Conservation (phyloP, 1,140 invertebrate species). For the Eupeodes corollae region DNA sequence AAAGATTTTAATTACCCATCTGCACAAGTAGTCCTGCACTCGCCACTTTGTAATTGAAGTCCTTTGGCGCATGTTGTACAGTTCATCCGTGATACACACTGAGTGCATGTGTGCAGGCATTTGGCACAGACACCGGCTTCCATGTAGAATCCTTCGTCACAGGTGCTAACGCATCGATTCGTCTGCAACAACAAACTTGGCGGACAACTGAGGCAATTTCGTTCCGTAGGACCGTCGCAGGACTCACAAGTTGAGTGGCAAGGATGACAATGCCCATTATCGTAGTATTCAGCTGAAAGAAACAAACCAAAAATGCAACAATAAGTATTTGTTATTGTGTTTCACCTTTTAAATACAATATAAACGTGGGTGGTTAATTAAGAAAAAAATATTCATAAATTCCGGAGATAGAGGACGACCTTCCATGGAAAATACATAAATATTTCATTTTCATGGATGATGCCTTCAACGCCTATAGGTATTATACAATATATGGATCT, state of each 20-base stretch:
- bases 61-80: slow-evolving; percentile 64
- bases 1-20: slow-evolving; percentile 38
- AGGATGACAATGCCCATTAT: slow-evolving; percentile 51
- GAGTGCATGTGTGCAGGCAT: slow-evolving; percentile 64
- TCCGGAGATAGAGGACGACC: too few relatives aligned
- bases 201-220: slow-evolving; percentile 56
- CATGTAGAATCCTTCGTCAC: slow-evolving; percentile 58
- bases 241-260: slow-evolving; percentile 61
- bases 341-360: too few relatives aligned
- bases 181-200: slow-evolving; percentile 54
- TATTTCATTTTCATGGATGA: too few relatives aligned
- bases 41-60: slow-evolving; percentile 63
- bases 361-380: too few relatives aligned
- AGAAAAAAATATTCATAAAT: too few relatives aligned
- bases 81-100: slow-evolving; percentile 62
- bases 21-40: slow-evolving; percentile 64
- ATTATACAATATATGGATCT: too few relatives aligned
- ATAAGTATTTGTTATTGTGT: too few relatives aligned
- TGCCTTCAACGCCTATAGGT: too few relatives aligned
- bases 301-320: too few relatives aligned
- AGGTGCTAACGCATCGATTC: slow-evolving; percentile 56
- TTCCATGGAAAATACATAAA: too few relatives aligned
- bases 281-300: slow-evolving; percentile 53
- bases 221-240: slow-evolving; percentile 55
- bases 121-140: slow-evolving; percentile 57